Conservation (phyloP, 2,797 vertebrate species). For the Natrix natrix region DNA sequence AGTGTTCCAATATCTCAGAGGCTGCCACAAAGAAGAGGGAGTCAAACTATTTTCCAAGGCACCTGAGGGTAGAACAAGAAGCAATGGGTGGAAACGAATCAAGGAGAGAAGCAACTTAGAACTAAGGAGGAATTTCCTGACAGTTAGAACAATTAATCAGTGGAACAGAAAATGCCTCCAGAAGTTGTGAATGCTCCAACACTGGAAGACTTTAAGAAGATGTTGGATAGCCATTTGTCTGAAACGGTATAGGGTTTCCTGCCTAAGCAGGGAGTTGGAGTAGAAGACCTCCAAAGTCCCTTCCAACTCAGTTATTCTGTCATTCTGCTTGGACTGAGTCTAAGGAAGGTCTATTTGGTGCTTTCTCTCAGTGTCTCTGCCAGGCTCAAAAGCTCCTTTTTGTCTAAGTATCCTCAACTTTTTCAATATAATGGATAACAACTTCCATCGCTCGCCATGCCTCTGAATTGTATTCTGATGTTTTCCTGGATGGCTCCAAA, state of each 20-base stretch:
- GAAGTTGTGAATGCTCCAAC: neutral
- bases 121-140: neutral
- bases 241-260: too few species aligned
- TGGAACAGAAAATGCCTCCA: neutral
- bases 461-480: neutral
- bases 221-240: neutral
- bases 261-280: too few species aligned
- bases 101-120: neutral
- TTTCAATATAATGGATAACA: neutral
- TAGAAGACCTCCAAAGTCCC: too few species aligned
- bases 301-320: too few species aligned
- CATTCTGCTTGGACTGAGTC: neutral
- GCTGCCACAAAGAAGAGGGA: neutral
- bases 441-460: neutral
- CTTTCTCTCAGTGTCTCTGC: neutral
- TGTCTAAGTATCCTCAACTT: neutral
- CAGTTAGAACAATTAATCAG: too few species aligned
- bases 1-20: neutral
- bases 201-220: neutral
- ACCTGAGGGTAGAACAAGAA: neutral
- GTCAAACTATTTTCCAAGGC: neutral
- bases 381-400: neutral
- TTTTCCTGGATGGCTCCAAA: neutral
- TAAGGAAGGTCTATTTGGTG: neutral
- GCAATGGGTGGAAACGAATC: neutral